Evolutionary conservation across 2,888 invertebrate genomes (phyloP).

Genomic region (Cecidostiba fungosa): DNA sequence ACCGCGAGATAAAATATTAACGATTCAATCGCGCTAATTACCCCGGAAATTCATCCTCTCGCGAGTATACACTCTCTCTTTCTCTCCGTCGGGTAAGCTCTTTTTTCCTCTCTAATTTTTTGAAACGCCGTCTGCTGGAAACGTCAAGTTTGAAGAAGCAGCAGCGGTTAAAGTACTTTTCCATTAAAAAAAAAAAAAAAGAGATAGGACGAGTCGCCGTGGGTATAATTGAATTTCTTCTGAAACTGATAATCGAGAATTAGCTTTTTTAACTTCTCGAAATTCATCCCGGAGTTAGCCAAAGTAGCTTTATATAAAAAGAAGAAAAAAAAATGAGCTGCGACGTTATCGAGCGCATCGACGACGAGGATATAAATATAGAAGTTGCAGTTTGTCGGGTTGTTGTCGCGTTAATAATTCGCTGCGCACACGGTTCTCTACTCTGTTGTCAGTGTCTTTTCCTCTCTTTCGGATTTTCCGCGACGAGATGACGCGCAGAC

Average conservation of each 20-base stretch:
- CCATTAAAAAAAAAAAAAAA: conserved; percentile 32
- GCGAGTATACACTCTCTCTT: neutral
- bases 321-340: neutral
- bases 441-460: neutral
- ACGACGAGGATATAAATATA: conserved; percentile 46
- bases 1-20: conserved; percentile 23
- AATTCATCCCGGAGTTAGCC: neutral
- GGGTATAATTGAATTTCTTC: conserved; percentile 61
- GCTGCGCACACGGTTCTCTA: neutral
- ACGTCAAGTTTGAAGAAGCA: conserved; percentile 41
- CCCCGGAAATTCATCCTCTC: conserved; percentile 12
- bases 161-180: conserved; percentile 30
- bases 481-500: neutral
- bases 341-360: neutral
- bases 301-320: neutral
- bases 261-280: neutral
- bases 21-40: conserved; percentile 47
- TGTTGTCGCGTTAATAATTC: conserved; percentile 36
- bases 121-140: neutral
- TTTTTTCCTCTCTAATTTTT: conserved; percentile 20
- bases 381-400: conserved; percentile 5
- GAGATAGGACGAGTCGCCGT: neutral
- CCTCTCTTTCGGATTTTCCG: neutral
- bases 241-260: conserved; percentile 58
- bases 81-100: neutral